A percentile compares a stretch with the other conserved stretches of the same genome.
These are phyloP conservation scores for Calameuta pallipes DNA, from an alignment of 2,888 invertebrate genomes.

Conservation along the genomic window DNA sequence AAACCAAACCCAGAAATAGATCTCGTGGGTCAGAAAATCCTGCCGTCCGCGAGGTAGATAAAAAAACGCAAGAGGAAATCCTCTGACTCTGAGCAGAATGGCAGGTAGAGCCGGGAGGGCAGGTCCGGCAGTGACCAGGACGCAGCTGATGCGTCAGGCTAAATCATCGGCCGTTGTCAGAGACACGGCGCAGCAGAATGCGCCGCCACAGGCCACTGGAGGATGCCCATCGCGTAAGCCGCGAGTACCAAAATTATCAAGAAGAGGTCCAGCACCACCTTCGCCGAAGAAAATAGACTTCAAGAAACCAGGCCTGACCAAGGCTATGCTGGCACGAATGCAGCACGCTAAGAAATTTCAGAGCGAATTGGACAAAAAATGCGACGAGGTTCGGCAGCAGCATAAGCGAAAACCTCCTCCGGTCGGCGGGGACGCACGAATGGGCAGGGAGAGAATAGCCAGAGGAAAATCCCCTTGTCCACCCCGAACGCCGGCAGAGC, in stretches of 20 bases:
- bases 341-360: conserved; percentile 37
- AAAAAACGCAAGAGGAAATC: background rate
- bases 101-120: conserved; percentile 16
- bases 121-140: conserved; percentile 35
- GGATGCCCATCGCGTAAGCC: background rate
- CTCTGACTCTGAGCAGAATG: conserved; percentile 14
- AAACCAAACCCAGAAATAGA: background rate
- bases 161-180: conserved; percentile 37
- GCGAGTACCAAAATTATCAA: background rate
- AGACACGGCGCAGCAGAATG: conserved; percentile 27
- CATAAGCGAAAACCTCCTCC: conserved; percentile 40
- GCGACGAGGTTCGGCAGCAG: background rate
- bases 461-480: background rate
- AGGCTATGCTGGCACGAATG: conserved; percentile 51
- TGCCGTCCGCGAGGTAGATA: background rate
- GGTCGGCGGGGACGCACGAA: conserved; percentile 39
- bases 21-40: background rate
- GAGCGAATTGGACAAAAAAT: conserved; percentile 35
- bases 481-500: background rate
- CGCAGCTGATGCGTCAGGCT: conserved; percentile 44
- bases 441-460: conserved; percentile 18
- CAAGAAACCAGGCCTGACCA: conserved; percentile 45
- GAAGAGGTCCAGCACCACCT: background rate
- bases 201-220: background rate
- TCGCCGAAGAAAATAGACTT: conserved; percentile 50